Percentiles rank a stretch among this genome's conserved stretches.
Evolutionary conservation across 2,113 vertebrate species (phyloP).

Genomic region (Scomber scombrus): DNA sequence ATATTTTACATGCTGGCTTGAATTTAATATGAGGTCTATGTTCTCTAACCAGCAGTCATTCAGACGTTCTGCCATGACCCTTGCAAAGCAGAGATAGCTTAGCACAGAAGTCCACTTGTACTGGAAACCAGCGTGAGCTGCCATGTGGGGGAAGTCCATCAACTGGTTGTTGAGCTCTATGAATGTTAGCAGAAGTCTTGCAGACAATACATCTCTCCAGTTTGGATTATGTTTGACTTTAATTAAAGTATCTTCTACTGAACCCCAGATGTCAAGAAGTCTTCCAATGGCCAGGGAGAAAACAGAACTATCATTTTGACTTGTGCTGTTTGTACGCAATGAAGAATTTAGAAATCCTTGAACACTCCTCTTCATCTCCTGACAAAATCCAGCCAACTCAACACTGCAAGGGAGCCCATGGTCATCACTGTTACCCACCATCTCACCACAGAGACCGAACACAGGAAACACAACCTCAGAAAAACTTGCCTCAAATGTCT

Average conservation of each 20-base stretch:
- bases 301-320: constrained; percentile 39
- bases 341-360: constrained; percentile 60
- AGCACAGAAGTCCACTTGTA: constrained; percentile 63
- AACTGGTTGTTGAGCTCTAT: constrained; percentile 79
- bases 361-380: constrained; percentile 46
- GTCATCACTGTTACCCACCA: constrained; percentile 24
- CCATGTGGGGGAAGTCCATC: constrained; percentile 37
- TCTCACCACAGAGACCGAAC: constrained; percentile 73
- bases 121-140: constrained; percentile 57
- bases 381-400: constrained; percentile 76
- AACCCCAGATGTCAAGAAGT: constrained; percentile 79
- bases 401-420: constrained; percentile 66
- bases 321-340: constrained; percentile 20
- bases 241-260: constrained; percentile 66
- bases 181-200: constrained; percentile 81
- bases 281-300: constrained; percentile 72
- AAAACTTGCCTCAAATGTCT: background rate
- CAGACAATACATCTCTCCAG: constrained; percentile 85
- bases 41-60: constrained; percentile 84
- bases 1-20: constrained; percentile 18
- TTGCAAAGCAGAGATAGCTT: constrained; percentile 75
- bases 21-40: constrained; percentile 68
- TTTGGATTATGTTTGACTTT: constrained; percentile 76
- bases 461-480: constrained; percentile 28
- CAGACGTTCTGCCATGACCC: constrained; percentile 81